Conservation (phyloP, 2,888 invertebrate species). For the Nycteola revayana region DNA sequence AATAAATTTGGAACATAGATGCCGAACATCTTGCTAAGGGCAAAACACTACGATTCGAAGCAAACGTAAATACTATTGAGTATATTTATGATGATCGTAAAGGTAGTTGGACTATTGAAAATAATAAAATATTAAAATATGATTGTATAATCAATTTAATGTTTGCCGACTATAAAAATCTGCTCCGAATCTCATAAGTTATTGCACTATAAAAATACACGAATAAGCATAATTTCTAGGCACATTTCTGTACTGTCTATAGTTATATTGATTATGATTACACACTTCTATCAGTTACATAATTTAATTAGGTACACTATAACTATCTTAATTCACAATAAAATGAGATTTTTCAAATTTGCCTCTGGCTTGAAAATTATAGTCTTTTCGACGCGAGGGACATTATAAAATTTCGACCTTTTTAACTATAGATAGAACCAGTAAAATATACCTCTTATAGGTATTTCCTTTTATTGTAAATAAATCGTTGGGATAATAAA, state of each 20-base stretch:
- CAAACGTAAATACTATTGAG: too few relatives aligned
- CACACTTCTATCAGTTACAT: slow-evolving; percentile 64
- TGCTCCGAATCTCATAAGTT: slow-evolving; percentile 64
- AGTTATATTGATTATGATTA: slow-evolving; percentile 60
- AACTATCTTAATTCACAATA: slow-evolving; percentile 31
- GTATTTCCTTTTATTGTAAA: slow-evolving; percentile 7
- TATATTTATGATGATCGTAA: too few relatives aligned
- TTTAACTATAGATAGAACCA: slow-evolving; percentile 6
- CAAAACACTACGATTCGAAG: slow-evolving; percentile 70
- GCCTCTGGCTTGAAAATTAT: slow-evolving; percentile 28
- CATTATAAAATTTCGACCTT: slow-evolving; percentile 3
- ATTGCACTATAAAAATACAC: slow-evolving; percentile 79
- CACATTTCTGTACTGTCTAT: slow-evolving; percentile 78
- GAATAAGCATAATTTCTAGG: slow-evolving; percentile 77
- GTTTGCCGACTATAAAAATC: slow-evolving; percentile 21
- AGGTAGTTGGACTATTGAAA: slow-evolving; percentile 8
- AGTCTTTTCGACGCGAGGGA: slow-evolving; percentile 19
- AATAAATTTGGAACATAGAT: slow-evolving; percentile 73
- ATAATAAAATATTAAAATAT: slow-evolving; percentile 4
- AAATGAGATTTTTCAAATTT: slow-evolving; percentile 33
- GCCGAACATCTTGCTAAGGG: slow-evolving; percentile 67
- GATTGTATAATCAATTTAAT: slow-evolving; percentile 10
- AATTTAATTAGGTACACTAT: slow-evolving; percentile 50
- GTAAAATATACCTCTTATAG: slow-evolving; percentile 3
- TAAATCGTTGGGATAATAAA: slow-evolving; percentile 36